Evolutionary conservation across 2,113 vertebrate species (phyloP).

Genomic region (Atrichornis clamosus): DNA sequence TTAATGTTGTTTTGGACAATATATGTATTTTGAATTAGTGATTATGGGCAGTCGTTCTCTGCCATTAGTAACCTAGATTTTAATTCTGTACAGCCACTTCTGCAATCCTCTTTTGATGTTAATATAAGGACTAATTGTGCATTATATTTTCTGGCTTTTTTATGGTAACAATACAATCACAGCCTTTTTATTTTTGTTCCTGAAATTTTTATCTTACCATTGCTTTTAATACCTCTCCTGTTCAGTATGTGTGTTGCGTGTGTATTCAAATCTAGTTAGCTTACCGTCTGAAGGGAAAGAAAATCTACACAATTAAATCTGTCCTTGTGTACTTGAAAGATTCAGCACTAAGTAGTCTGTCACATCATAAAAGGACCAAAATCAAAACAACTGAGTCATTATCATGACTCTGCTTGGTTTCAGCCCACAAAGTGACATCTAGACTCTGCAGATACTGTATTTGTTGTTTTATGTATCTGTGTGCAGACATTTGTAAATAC

Average conservation of each 20-base stretch:
- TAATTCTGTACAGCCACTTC: slow-evolving; percentile 49
- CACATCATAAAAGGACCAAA: background rate
- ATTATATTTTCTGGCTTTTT: slow-evolving; percentile 9
- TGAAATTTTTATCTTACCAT: background rate
- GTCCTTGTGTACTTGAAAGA: background rate
- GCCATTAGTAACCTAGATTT: slow-evolving; percentile 47
- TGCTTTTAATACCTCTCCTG: background rate
- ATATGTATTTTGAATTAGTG: slow-evolving; percentile 34
- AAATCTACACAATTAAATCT: background rate
- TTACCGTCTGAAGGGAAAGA: background rate
- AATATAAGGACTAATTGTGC: slow-evolving; percentile 24
- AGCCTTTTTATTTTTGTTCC: background rate
- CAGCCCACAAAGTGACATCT: background rate
- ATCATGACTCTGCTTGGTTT: background rate
- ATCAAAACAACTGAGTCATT: slow-evolving; percentile 30
- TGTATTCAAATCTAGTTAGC: background rate
- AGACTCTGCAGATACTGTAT: background rate
- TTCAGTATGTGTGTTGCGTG: background rate
- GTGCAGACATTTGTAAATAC: slow-evolving; percentile 44
- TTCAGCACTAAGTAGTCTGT: background rate
- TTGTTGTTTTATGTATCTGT: slow-evolving; percentile 35
- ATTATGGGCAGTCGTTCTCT: slow-evolving; percentile 36
- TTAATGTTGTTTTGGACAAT: background rate
- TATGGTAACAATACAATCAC: background rate
- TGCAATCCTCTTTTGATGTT: slow-evolving; percentile 17